Evolutionary conservation across 2,113 vertebrate species (phyloP), one percentile per base, ranked within the genome.

Genomic region (Ceyx cyanopectus): DNA sequence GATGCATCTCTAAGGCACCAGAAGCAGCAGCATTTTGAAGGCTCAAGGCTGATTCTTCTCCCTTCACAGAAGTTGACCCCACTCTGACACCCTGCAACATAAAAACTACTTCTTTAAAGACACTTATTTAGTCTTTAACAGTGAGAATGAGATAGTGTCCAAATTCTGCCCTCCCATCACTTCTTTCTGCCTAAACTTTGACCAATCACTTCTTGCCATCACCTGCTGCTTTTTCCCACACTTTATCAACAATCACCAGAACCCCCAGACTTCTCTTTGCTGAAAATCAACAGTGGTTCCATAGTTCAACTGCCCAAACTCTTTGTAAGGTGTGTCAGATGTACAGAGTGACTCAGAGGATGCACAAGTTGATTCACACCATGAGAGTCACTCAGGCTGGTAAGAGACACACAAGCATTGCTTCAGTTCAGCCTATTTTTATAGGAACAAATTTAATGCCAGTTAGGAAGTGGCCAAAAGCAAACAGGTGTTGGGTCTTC

Each of bases 281-380:
- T 8, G 9, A 51, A 56, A 48, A 43, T 5, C 34, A 81, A 23
- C 18, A 32, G 4, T 32, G 34, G 4, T 48, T 65, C 29, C 23
- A 9, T 0, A 48, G n/a, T 21, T 57, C 23, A 81, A 53, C 40
- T 48, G 34, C 29, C 18, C 8, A 2, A 56, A 63, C 34, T 32
- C 22, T 37, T 34, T 3, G 0, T 17, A 61, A 81, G 61, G 19
- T 14, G 7, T 27, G 68, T 85, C 32, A 8, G 4, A 12, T 1
- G 24, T 3, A 72, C 34, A 57, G n/a, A 70, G 43, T 14, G 1
- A 56, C 34, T 26, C 22, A 14, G 32, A 1, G 2, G 14, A 45
- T 1, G 4, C 15, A 34, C 7, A 60, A 43, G 17, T 26, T 78
- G 12, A 45, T 58, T 73, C 66, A 74, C 0, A 0, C 26, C 41